Conservation (phyloP, 1,140 invertebrate species). For the Spodoptera frugiperda region DNA sequence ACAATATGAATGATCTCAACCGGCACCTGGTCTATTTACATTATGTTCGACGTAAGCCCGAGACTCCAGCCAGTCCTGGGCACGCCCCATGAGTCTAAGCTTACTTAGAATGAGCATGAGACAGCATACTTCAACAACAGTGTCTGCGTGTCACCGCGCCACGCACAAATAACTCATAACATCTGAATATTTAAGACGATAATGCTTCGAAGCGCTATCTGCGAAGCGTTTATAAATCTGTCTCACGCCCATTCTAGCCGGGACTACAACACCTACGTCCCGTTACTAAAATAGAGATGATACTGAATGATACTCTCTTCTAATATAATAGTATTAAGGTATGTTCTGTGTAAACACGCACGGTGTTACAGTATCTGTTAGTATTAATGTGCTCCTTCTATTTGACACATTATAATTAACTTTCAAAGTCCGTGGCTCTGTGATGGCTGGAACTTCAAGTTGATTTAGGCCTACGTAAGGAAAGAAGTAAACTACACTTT, state of each 20-base stretch:
- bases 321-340: conserved; percentile 16
- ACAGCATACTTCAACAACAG: neutral
- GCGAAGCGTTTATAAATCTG: neutral
- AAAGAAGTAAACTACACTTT: too few species aligned
- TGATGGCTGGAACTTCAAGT: neutral
- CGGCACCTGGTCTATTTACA: conserved; percentile 2
- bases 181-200: neutral
- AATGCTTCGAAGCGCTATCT: neutral
- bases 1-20: conserved; percentile 20
- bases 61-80: neutral
- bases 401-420: conserved; percentile 13
- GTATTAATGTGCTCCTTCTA: conserved; percentile 23
- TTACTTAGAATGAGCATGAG: conserved; percentile 16
- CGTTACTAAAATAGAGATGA: conserved; percentile 1
- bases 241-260: conserved; percentile 5
- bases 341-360: conserved; percentile 1
- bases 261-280: neutral
- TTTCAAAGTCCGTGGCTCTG: neutral
- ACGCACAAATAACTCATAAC: neutral
- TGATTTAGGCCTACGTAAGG: too few species aligned
- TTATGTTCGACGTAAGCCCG: neutral
- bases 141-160: neutral
- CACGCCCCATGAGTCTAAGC: neutral
- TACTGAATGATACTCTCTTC: neutral
- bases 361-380: conserved; percentile 20